Percentiles rank a stretch among this genome's conserved stretches.
phyloP scores from a whole-genome alignment of 35 echinoderm and acorn worm genomes.

The Ophiothrix spiculata region DNA sequence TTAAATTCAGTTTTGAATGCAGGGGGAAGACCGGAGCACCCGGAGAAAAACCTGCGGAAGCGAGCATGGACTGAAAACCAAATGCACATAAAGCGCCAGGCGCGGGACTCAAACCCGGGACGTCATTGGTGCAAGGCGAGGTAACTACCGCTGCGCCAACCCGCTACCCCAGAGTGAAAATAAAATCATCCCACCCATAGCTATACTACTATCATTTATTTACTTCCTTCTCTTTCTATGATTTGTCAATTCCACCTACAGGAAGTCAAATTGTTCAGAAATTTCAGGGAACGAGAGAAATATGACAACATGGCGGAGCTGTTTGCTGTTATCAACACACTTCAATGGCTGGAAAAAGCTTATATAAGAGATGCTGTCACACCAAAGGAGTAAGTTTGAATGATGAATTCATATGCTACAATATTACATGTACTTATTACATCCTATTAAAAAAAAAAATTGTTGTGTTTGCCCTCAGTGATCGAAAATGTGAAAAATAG shows the following conservation, averaged over 20 bases:
- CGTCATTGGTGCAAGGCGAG: no score
- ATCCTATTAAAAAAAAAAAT: no score
- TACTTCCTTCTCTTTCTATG: background rate
- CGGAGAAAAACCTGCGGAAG: no score
- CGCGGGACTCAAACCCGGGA: no score
- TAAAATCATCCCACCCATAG: background rate
- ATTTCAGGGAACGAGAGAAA: slow-evolving; percentile 94
- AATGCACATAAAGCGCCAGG: no score
- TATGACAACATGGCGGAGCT: slow-evolving; percentile 99
- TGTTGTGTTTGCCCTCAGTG: no score
- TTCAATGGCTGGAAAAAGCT: slow-evolving; percentile 92
- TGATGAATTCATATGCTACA: background rate
- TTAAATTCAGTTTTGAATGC: no score
- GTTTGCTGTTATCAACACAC: slow-evolving; percentile 92
- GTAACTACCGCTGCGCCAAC: no score
- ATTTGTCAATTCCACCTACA: slow-evolving; percentile 30
- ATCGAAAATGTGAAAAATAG: background rate
- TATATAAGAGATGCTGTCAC: slow-evolving; percentile 95
- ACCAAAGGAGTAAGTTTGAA: slow-evolving; percentile 88
- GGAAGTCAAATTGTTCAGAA: slow-evolving; percentile 94
- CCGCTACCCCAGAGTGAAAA: background rate
- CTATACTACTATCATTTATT: background rate
- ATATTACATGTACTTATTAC: no score
- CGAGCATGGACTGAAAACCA: no score
- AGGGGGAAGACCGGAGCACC: no score